Base-by-base conservation (phyloP, 2,888 invertebrate species). In the Lumbricus terrestris region DNA sequence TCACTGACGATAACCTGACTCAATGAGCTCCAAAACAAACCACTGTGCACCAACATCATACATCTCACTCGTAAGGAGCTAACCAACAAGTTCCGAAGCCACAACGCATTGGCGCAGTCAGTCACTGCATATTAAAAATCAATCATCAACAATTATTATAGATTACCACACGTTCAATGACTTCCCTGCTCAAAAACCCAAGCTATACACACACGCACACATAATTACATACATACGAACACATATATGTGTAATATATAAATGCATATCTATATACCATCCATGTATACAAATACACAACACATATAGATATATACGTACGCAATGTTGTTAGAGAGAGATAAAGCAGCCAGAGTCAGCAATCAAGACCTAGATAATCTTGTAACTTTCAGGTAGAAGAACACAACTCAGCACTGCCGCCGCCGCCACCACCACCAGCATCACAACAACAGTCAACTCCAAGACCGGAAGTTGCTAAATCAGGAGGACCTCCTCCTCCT, bases 251-350 rank as follows among this genome's bases (percentile, higher is more conserved):
- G n/a, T 69, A 69, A n/a, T 69, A 69, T 69, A 69, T 69, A 69
- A 69, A 69, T n/a, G 69, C n/a, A 69, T 69, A 69, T 69, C 69
- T 69, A 69, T 69, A 69, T 69, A n/a, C 69, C 69, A 69, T 29
- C 69, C 69, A 69, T 29, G 69, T 69, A 69, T 69, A n/a, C n/a
- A 69, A 69, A 69, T 69, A 69, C 69, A 69, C 69, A n/a, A 69
- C 69, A 69, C 29, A 85, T 85, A 85, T 85, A 85, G 34, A 85
- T 85, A 85, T 85, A 82, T 82, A 85, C 34, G 37, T 33, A 85
- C 34, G 37, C 34, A 85, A 69, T n/a, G 11, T 69, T 11, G n/a
- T n/a, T n/a, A n/a, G n/a, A 69, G 69, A 69, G 69, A 69, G 18
- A 47, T 11, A 47, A 11, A 29, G n/a, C 29, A 69, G 69, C 69